These are phyloP conservation scores for Meloe dianella DNA, from an alignment of 2,888 invertebrate species.

Conservation along the genomic window DNA sequence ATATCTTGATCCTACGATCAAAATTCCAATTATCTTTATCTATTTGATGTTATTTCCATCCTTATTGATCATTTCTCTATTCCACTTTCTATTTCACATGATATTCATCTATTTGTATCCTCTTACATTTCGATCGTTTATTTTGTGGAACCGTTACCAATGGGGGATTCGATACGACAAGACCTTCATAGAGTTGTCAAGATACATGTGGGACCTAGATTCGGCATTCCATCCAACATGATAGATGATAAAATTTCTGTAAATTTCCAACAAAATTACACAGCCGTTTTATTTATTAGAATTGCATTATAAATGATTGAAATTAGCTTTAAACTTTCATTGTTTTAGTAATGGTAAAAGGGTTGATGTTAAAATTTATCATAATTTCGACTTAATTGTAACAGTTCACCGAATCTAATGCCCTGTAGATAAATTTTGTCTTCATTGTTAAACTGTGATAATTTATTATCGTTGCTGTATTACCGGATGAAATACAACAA, in stretches of 20 bases:
- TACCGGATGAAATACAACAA: background rate
- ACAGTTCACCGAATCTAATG: background rate
- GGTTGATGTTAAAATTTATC: slow-evolving; percentile 1
- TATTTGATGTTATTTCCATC: background rate
- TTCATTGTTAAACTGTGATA: background rate
- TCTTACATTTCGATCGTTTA: slow-evolving; percentile 15
- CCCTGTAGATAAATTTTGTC: background rate
- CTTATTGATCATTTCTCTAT: background rate
- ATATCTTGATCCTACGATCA: background rate
- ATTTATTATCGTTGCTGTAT: background rate
- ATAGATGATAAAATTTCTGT: slow-evolving; percentile 21
- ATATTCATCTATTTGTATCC: background rate
- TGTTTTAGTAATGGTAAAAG: background rate
- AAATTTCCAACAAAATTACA: background rate
- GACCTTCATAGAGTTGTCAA: slow-evolving; percentile 27
- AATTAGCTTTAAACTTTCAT: slow-evolving; percentile 12
- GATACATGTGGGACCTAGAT: slow-evolving; percentile 30
- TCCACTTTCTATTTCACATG: background rate
- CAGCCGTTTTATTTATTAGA: background rate
- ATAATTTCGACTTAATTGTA: background rate
- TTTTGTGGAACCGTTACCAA: slow-evolving; percentile 28
- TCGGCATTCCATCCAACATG: slow-evolving; percentile 34
- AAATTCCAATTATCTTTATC: background rate
- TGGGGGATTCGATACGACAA: slow-evolving; percentile 24
- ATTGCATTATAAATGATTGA: background rate